Conservation (phyloP, 2,888 invertebrate species). For the Ectemnius continuus region DNA sequence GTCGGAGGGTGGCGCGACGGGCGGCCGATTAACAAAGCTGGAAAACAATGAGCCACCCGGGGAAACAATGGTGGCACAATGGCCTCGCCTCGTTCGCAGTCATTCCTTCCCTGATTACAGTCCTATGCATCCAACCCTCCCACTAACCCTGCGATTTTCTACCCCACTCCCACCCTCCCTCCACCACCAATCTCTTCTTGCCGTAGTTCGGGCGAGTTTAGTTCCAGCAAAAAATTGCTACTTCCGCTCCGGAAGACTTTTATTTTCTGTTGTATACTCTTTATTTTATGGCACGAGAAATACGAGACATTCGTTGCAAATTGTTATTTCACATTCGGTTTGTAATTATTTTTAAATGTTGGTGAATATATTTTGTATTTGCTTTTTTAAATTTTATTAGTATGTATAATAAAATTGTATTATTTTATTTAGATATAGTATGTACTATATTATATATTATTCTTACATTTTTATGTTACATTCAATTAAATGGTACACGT, state of each 20-base stretch:
- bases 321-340: too few relatives aligned
- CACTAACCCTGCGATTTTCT: neutral
- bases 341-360: too few relatives aligned
- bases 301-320: too few relatives aligned
- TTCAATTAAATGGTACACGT: too few relatives aligned
- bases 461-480: too few relatives aligned
- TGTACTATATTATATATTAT: too few relatives aligned
- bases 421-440: too few relatives aligned
- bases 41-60: conserved; percentile 69
- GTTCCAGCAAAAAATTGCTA: neutral
- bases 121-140: conserved; percentile 18
- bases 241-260: conserved; percentile 15
- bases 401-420: too few relatives aligned
- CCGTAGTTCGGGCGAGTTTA: neutral
- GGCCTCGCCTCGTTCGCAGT: conserved; percentile 60
- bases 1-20: neutral
- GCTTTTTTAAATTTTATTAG: too few relatives aligned
- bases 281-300: too few relatives aligned
- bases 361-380: too few relatives aligned
- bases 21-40: conserved; percentile 70
- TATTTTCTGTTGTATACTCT: conserved; percentile 8
- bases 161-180: conserved; percentile 4
- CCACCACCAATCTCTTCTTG: neutral
- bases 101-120: conserved; percentile 71
- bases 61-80: conserved; percentile 67